Evolutionary conservation across 92 coral and sea anemone genomes (phyloP).

Genomic region (Porites cylindrica): DNA sequence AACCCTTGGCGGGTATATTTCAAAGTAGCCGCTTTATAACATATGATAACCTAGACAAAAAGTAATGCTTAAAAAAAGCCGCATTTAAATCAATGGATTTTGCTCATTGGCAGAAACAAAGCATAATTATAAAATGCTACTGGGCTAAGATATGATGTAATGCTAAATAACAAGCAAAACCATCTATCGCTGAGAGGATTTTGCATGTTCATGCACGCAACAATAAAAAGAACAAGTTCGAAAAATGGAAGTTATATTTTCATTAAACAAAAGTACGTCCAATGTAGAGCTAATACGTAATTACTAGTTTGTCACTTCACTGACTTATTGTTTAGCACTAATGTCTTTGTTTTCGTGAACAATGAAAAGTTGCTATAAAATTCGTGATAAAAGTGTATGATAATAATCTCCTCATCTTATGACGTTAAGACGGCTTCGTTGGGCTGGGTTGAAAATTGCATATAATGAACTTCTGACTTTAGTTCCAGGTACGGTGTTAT

Average conservation of each 20-base stretch:
- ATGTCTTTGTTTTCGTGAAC: conserved; percentile 25
- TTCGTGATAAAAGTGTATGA: conserved; percentile 33
- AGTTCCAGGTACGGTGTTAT: background rate
- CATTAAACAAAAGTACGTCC: background rate
- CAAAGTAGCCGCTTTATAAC: conserved; percentile 38
- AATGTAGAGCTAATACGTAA: background rate
- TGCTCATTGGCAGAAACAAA: conserved; percentile 7
- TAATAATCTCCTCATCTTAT: conserved; percentile 8
- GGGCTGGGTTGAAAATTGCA: background rate
- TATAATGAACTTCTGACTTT: background rate
- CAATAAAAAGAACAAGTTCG: background rate
- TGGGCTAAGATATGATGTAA: background rate
- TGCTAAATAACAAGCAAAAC: too few species aligned
- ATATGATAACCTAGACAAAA: conserved; percentile 14
- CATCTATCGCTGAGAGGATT: background rate
- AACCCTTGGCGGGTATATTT: conserved; percentile 30
- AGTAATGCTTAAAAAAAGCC: background rate
- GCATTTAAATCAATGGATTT: conserved; percentile 26
- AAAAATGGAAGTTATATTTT: too few species aligned
- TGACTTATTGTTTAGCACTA: conserved; percentile 20
- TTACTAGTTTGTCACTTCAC: conserved; percentile 37
- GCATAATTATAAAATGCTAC: conserved; percentile 21
- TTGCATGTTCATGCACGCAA: background rate
- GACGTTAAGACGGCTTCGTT: background rate
- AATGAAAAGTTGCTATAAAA: conserved; percentile 23